Evolutionary conservation across 2,113 vertebrate genomes (phyloP), one percentile per base, ranked within the genome.

Genomic region (Festucalex cinctus): DNA sequence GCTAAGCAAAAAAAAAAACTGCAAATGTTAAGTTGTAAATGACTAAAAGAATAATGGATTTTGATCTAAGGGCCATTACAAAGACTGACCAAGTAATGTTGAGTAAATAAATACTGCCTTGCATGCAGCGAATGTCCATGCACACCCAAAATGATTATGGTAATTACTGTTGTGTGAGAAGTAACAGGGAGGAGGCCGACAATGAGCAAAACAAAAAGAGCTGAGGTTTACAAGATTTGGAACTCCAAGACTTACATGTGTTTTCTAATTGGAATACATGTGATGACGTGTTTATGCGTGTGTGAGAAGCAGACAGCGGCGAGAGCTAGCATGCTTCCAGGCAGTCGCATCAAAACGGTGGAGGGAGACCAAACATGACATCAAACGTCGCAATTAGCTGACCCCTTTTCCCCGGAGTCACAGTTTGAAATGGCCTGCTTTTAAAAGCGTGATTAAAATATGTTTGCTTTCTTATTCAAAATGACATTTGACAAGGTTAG

Each of bases 211-310:
- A 89, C 87, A 81, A 85, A 89, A 88, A 83, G 92, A 91, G 90
- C 87, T 90, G 90, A 93, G 94, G 92, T 94, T 93, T 95, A 94
- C 91, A 92, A 89, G 90, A 89, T 87, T 88, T 90, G 93, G 90
- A 91, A 90, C 92, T 91, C 81, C 78, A 77, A 75, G 88, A 93
- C 91, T 89, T 93, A 90, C 89, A 3, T 60, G 87, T 86, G 88
- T 88, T 92, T 92, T 91, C 69, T 91, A 86, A 87, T 83, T 82
- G 28, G 26, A 57, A 57, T 32, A 3, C 6, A 57, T 19, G 66
- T 67, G 71, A 76, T 64, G 59, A 77, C 80, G 65, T 79, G 63
- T 36, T 83, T 32, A 32, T 56, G 72, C 43, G 57, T 37, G 84
- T 59, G 72, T 41, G 65, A 77, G 63, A 71, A 4, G 49, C 0